Base-by-base conservation (phyloP, 2,797 vertebrate species). In the Pterois miles region DNA sequence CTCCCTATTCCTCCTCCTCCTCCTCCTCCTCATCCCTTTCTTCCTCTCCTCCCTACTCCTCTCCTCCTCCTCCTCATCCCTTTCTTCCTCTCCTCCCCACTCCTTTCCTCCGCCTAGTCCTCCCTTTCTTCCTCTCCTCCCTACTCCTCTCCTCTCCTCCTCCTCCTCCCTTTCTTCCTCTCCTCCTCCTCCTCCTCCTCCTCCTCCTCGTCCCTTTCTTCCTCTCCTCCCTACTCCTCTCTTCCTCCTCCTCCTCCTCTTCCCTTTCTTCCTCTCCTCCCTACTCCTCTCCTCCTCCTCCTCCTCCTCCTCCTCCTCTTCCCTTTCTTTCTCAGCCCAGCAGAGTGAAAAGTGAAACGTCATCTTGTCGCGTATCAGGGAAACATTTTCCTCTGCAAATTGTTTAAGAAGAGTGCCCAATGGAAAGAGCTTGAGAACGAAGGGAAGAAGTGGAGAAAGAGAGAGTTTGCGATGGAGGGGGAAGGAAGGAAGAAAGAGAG, bases 361-460 rank as follows among this genome's bases (percentile, higher is more conserved):
- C 71, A 90, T 93, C 94, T 96, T 96, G 96, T 97, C 96, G 95
- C 94, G 92, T 94, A 95, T 96, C 95, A 96, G 95, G 95, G 71
- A 95, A 96, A 93, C 60, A 50, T 96, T 97, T 74, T 95, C 94
- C 92, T 94, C 36, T 92, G 94, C 94, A 96, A 96, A 96, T 96
- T 96, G 96, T 97, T 97, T 96, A 95, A 96, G 96, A 96, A 94
- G 70, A 86, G 76, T 27, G 43, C 9, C 0, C 20, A 23, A 23
- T 29, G 64, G 70, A 56, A 33, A 66, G 31, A 68, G 64, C 25
- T 13, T 0, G 22, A 16, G 66, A 95, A 95, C 8, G 65, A 85
- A 86, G 78, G 95, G 95, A 92, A 96, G 62, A 23, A 58, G 54
- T 6, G 1, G 66, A 65, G 78, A 70, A 13, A 38, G 60, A 38